Percentiles rank a stretch among this genome's conserved stretches.
These are phyloP conservation scores for Procambarus virginalis DNA, from an alignment of 1,140 invertebrate species.

Conservation along the genomic window DNA sequence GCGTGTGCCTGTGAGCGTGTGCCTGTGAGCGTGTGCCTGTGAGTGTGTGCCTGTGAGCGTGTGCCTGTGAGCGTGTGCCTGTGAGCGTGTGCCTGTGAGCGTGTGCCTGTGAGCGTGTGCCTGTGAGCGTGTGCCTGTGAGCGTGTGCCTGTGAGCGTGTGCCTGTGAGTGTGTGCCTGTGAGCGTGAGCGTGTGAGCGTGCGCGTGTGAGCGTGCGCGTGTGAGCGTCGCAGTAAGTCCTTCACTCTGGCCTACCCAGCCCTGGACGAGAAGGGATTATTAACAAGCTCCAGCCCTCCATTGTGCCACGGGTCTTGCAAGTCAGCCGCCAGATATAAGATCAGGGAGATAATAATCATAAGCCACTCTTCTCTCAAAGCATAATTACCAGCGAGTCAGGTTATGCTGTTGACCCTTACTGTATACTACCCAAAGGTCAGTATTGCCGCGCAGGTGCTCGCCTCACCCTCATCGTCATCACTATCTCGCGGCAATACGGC, in stretches of 20 bases:
- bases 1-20: too few species aligned
- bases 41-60: too few species aligned
- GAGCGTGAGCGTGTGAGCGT: too few species aligned
- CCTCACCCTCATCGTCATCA: neutral
- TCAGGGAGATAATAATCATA: constrained; percentile 20
- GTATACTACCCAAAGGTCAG: neutral
- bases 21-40: too few species aligned
- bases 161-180: too few species aligned
- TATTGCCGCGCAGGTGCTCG: neutral
- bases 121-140: too few species aligned
- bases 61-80: too few species aligned
- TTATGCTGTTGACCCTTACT: neutral
- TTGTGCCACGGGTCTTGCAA: constrained; percentile 8
- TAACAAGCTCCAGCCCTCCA: neutral
- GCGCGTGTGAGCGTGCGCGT: neutral
- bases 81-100: too few species aligned
- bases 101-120: too few species aligned
- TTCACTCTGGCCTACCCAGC: neutral
- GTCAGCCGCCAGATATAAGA: constrained; percentile 29
- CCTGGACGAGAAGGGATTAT: neutral
- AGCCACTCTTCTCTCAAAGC: constrained; percentile 1
- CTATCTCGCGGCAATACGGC: neutral
- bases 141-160: too few species aligned
- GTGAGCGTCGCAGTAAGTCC: neutral
- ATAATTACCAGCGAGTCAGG: constrained; percentile 26